phyloP scores from a whole-genome alignment of 2,888 invertebrate genomes.

The Gisinianus flammeolus region DNA sequence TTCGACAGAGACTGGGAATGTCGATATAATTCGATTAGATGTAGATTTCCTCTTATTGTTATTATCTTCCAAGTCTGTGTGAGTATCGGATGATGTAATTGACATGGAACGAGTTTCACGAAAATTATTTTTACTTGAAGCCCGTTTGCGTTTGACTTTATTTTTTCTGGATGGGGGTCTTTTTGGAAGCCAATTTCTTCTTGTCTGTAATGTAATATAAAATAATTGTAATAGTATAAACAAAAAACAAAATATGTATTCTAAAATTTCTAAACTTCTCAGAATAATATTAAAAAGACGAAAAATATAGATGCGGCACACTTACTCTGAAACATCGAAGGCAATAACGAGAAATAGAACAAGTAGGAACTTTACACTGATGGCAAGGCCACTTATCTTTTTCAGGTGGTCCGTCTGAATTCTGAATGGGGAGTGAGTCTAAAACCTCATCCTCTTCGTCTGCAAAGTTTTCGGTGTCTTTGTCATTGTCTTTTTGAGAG shows the following conservation, averaged over 20 bases:
- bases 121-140: not conserved
- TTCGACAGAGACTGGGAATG: not conserved
- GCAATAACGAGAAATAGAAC: conserved; percentile 48
- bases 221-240: not conserved
- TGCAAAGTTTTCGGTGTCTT: conserved; percentile 25
- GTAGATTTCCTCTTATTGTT: not conserved
- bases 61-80: too few species aligned
- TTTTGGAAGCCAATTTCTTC: conserved; percentile 53
- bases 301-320: not conserved
- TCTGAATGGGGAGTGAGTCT: not conserved
- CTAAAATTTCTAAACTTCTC: too few species aligned
- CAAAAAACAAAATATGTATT: not conserved
- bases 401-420: conserved; percentile 21
- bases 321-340: conserved; percentile 53
- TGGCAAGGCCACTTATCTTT: conserved; percentile 49
- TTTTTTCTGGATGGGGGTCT: conserved; percentile 47
- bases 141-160: conserved; percentile 21
- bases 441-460: conserved; percentile 23
- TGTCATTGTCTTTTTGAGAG: not conserved
- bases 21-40: not conserved
- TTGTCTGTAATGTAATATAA: conserved; percentile 41
- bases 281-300: not conserved
- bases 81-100: not conserved
- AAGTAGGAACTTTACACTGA: conserved; percentile 46
- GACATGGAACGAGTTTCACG: not conserved